Percentiles rank a stretch among this genome's conserved stretches.
Conservation (phyloP, 2,888 invertebrate species). For the Lysandra coridon region DNA sequence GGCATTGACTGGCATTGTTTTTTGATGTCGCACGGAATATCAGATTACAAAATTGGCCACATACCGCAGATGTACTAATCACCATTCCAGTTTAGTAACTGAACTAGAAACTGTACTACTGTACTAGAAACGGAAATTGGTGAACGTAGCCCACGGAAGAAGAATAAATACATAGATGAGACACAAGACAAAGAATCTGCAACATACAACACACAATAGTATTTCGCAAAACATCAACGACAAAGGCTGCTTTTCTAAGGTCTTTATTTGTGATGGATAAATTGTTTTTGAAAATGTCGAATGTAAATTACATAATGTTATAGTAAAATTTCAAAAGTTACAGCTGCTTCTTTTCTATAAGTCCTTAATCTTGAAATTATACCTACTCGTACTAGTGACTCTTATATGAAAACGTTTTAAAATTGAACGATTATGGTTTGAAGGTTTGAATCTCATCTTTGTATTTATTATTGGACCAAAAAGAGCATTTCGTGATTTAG, state of each 20-base stretch:
- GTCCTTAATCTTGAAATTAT: not conserved
- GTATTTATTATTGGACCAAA: not conserved
- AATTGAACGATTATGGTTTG: not conserved
- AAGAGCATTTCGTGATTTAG: not conserved
- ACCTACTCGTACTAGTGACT: not conserved
- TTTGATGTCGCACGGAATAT: not conserved
- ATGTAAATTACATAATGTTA: too few relatives aligned
- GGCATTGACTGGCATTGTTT: not conserved
- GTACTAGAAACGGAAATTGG: not conserved
- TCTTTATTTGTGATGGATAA: too few relatives aligned
- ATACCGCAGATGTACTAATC: not conserved
- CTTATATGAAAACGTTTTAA: not conserved
- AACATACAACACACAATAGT: too few relatives aligned
- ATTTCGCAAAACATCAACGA: too few relatives aligned
- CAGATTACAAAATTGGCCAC: slow-evolving; percentile 4
- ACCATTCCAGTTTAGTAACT: not conserved
- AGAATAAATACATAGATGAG: not conserved
- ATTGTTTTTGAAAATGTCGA: too few relatives aligned
- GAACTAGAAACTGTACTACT: not conserved
- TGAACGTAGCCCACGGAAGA: not conserved
- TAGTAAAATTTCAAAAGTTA: too few relatives aligned
- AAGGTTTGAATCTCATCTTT: not conserved
- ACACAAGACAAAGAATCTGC: too few relatives aligned
- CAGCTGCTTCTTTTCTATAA: too few relatives aligned
- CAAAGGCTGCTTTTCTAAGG: too few relatives aligned